Base-by-base conservation (phyloP, 2,113 vertebrate species). In the Campylorhamphus procurvoides region DNA sequence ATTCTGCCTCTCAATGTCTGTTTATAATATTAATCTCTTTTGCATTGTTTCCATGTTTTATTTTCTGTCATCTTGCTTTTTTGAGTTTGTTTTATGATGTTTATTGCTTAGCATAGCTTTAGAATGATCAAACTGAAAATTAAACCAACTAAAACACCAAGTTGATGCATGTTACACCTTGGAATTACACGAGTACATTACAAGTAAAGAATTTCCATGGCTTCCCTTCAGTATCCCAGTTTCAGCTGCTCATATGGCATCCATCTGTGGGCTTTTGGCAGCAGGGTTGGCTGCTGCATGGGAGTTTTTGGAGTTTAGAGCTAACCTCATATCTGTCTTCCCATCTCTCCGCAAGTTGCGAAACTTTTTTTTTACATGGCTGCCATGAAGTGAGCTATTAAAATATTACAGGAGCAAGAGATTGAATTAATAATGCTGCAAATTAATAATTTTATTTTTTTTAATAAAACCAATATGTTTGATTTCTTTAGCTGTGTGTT, bases 251-350 rank as follows among this genome's bases (percentile, higher is more conserved):
- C 93, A 94, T 96, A 84, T 96, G 95, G 87, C 82, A 46, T 93
- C 95, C 95, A 97, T 94, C 88, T 97, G 97, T 93, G 92, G 25
- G 56, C 92, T 93, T 90, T 52, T 90, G 94, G 66, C 94, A 90
- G 67, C 37, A 9, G 58, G 35, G 62, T 14, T 67, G 73, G 49
- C 79, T 95, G 73, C 50, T 76, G 52, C 56, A 39, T 93, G 92
- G 77, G 69, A 92, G 72, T 77, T 83, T 74, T 72, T 83, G 73
- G 52, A 90, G 62, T 90, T 92, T 82, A 63, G 35, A 83, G 10
- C 91, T 92, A 83, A 78, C 58, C 68, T 93, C 33, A 0, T 68
- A 22, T 92, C 77, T 95, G 56, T 89, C 66, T 92, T 94, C 84
- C 33, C 59, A 66, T 75, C 55, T 47, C 15, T 75, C 25, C 69